These are phyloP conservation scores for Muricea muricata DNA, from an alignment of 92 coral and sea anemone species.

Conservation along the genomic window DNA sequence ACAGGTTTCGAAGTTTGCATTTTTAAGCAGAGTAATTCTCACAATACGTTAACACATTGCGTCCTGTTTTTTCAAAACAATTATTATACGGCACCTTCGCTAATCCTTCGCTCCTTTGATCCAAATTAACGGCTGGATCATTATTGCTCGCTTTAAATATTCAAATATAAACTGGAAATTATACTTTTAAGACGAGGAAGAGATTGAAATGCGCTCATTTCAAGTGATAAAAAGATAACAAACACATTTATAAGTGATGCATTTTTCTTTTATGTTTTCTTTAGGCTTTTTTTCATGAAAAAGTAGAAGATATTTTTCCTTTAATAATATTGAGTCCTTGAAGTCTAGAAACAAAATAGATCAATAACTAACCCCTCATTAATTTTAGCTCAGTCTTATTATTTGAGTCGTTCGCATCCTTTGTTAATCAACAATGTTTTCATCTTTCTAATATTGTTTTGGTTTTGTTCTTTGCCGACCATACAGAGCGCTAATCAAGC, in stretches of 20 bases:
- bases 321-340: not conserved
- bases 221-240: not conserved
- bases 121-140: conserved; percentile 36
- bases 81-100: conserved; percentile 5
- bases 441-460: conserved; percentile 48
- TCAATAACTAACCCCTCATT: conserved; percentile 41
- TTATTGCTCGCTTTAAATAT: conserved; percentile 48
- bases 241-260: not conserved
- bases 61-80: conserved; percentile 2
- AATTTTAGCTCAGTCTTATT: conserved; percentile 40
- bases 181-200: not conserved
- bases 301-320: not conserved
- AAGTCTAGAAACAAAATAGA: conserved; percentile 24
- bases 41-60: not conserved
- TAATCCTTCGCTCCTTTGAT: conserved; percentile 36
- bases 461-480: conserved; percentile 58
- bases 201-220: conserved; percentile 1
- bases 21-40: conserved; percentile 21
- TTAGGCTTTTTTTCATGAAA: not conserved
- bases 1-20: conserved; percentile 34
- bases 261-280: not conserved
- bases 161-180: conserved; percentile 25
- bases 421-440: conserved; percentile 53
- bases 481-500: conserved; percentile 52
- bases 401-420: conserved; percentile 39